Conservation (phyloP, 2,888 invertebrate species). For the Eretmocerus hayati region DNA sequence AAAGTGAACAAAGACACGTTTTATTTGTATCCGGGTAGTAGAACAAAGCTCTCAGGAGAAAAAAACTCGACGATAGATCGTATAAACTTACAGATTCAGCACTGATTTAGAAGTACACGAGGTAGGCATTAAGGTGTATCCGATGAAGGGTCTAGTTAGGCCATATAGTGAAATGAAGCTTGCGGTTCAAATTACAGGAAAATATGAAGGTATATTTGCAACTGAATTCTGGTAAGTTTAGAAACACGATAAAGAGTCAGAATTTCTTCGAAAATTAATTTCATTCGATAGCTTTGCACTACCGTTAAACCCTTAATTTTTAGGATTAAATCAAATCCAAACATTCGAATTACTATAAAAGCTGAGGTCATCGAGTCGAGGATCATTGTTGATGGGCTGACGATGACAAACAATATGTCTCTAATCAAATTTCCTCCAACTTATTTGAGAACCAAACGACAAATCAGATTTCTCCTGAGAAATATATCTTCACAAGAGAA, state of each 20-base stretch:
- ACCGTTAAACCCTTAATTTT: no score
- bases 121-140: constrained; percentile 43
- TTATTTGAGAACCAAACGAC: constrained; percentile 40
- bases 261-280: no score
- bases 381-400: constrained; percentile 41
- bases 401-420: constrained; percentile 41
- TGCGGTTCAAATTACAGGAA: constrained; percentile 42
- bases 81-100: constrained; percentile 38
- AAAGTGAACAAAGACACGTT: no score
- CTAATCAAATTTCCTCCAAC: constrained; percentile 46
- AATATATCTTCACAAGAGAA: constrained; percentile 45
- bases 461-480: constrained; percentile 41
- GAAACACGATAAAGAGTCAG: background rate
- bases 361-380: constrained; percentile 38
- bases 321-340: constrained; percentile 34
- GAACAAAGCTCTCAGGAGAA: no score
- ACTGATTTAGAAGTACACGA: constrained; percentile 46
- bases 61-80: no score
- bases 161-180: constrained; percentile 31
- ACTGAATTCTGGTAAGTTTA: constrained; percentile 47
- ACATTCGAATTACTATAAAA: constrained; percentile 29
- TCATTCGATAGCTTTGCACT: no score
- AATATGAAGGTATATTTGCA: constrained; percentile 37
- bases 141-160: constrained; percentile 41
- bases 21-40: no score